Conservation (phyloP, 2,888 invertebrate species). For the Ophion obscuratus region DNA sequence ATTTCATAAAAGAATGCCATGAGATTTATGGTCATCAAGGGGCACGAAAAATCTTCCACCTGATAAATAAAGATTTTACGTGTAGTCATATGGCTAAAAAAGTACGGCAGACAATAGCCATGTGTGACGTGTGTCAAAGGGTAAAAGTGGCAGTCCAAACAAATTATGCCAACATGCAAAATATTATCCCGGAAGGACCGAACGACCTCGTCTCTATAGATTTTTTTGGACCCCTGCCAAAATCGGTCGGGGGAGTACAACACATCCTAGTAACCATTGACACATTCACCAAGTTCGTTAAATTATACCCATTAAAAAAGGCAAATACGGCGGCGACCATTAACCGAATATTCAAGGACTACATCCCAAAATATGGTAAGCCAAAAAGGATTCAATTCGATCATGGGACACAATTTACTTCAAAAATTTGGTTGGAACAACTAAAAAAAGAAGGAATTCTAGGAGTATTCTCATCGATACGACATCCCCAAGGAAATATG, state of each 20-base stretch:
- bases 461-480: constrained; percentile 9
- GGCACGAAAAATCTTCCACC: neutral
- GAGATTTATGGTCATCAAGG: neutral
- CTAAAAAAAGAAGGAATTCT: neutral
- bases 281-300: constrained; percentile 20
- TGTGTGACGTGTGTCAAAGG: neutral
- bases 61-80: neutral
- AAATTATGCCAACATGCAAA: neutral
- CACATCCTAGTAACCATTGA: constrained; percentile 19
- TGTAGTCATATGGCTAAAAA: neutral
- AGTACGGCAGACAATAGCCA: neutral
- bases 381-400: too few relatives aligned
- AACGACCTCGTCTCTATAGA: constrained; percentile 10
- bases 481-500: constrained; percentile 30
- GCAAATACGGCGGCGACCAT: constrained; percentile 4
- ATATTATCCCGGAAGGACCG: neutral
- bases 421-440: neutral
- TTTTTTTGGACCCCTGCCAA: constrained; percentile 13
- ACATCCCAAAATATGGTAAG: too few relatives aligned
- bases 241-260: neutral
- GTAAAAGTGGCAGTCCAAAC: neutral
- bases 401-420: constrained; percentile 28
- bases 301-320: neutral
- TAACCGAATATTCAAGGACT: too few relatives aligned
- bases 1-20: neutral